Evolutionary conservation across 2,113 vertebrate genomes (phyloP).

Genomic region (Probosciger aterrimus): DNA sequence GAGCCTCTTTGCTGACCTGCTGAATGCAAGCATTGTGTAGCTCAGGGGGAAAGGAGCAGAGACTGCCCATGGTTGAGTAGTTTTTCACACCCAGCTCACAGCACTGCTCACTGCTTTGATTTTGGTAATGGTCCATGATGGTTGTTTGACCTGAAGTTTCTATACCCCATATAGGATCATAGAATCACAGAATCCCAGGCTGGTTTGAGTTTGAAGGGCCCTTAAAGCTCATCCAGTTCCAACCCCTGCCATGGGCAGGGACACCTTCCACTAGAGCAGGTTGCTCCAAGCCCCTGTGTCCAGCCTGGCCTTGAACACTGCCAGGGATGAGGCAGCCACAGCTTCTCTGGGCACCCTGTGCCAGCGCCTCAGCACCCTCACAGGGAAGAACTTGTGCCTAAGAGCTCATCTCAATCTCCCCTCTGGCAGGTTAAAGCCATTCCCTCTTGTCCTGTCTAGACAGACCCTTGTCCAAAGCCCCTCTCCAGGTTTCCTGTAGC

Average conservation of each 20-base stretch:
- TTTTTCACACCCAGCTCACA: background rate
- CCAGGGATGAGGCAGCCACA: no score
- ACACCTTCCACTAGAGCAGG: background rate
- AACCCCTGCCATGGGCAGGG: background rate
- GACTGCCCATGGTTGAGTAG: background rate
- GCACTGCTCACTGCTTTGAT: background rate
- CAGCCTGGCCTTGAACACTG: background rate
- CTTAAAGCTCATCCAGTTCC: background rate
- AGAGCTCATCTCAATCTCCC: no score
- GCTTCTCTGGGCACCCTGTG: no score
- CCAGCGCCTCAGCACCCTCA: no score
- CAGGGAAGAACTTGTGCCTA: no score
- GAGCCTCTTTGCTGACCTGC: background rate
- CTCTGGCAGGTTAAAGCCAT: no score
- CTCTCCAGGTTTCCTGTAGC: no score
- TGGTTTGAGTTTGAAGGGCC: background rate
- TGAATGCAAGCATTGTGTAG: background rate
- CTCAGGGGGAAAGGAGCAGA: background rate
- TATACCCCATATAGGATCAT: background rate
- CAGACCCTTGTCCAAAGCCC: no score
- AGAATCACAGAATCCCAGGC: background rate
- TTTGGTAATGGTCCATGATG: accelerated
- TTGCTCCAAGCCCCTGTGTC: background rate
- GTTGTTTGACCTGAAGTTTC: background rate
- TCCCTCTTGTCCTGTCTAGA: no score